These are phyloP conservation scores for Amiota mariae DNA, from an alignment of 2,888 invertebrate genomes.

Conservation along the genomic window DNA sequence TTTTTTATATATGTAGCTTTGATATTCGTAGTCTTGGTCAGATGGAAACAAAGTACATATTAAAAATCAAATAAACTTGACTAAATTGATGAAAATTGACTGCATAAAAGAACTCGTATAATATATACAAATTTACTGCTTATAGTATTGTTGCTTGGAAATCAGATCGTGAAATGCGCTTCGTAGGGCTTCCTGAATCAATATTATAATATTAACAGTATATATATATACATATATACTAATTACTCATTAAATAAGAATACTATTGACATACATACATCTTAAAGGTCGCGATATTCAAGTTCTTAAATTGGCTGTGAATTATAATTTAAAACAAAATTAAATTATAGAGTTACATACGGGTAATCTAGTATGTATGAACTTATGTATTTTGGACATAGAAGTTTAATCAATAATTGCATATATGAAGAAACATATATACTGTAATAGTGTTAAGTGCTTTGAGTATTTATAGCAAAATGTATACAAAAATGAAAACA, in stretches of 20 bases:
- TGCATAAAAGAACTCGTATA: too few relatives aligned
- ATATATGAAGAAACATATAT: background rate
- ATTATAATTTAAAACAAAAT: constrained; percentile 30
- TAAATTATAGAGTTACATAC: constrained; percentile 11
- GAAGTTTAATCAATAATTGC: constrained; percentile 14
- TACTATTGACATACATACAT: background rate
- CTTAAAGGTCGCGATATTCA: constrained; percentile 18
- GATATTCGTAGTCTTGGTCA: too few relatives aligned
- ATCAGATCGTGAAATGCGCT: constrained; percentile 5
- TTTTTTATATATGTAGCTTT: too few relatives aligned
- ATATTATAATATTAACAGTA: background rate
- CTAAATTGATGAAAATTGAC: too few relatives aligned
- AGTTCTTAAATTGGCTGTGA: constrained; percentile 29
- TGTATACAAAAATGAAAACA: background rate
- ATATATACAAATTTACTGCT: too few relatives aligned
- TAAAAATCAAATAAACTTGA: too few relatives aligned
- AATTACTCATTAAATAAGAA: constrained; percentile 4
- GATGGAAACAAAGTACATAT: too few relatives aligned
- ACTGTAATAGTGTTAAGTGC: constrained; percentile 1
- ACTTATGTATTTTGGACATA: constrained; percentile 25
- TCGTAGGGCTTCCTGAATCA: constrained; percentile 23
- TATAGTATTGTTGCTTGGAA: background rate
- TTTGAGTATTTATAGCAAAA: constrained; percentile 12
- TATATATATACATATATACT: constrained; percentile 2
- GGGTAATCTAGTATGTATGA: background rate